phyloP scores from a whole-genome alignment of 2,113 vertebrate species.

The Macrotis lagotis region DNA sequence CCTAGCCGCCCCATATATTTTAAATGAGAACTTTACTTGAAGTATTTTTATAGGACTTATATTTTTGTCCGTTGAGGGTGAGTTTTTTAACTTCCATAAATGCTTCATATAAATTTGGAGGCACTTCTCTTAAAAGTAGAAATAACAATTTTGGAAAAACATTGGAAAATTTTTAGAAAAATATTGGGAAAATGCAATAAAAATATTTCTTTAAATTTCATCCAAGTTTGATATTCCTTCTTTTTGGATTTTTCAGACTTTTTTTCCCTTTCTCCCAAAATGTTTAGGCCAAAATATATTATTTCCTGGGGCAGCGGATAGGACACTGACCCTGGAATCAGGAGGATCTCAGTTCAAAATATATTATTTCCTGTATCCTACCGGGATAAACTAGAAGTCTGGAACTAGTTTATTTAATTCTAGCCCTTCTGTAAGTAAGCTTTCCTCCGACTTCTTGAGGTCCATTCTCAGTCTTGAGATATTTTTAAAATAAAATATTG shows the following conservation, averaged over 20 bases:
- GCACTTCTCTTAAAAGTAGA: conserved; percentile 24
- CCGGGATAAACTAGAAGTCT: not conserved
- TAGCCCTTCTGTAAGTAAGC: not conserved
- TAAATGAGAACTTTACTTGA: conserved; percentile 28
- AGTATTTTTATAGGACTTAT: conserved; percentile 20
- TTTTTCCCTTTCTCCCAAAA: conserved; percentile 35
- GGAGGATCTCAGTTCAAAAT: too few relatives aligned
- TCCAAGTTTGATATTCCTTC: not conserved
- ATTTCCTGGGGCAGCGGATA: too few relatives aligned
- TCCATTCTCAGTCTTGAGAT: not conserved
- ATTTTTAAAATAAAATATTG: not conserved
- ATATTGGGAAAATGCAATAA: conserved; percentile 8
- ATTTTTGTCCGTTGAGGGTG: conserved; percentile 32
- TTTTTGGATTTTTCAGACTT: conserved; percentile 12
- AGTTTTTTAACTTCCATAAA: not conserved
- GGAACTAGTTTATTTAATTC: not conserved
- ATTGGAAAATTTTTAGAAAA: conserved; percentile 24
- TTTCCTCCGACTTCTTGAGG: not conserved
- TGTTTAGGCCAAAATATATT: not conserved
- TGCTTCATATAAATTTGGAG: conserved; percentile 34
- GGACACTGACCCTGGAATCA: too few relatives aligned
- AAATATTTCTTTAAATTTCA: not conserved
- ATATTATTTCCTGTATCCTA: not conserved
- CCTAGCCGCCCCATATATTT: conserved; percentile 5
- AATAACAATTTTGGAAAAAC: conserved; percentile 31